Percentiles rank a stretch among this genome's conserved stretches.
These are phyloP conservation scores for Nasonia vitripennis DNA, from an alignment of 1,140 invertebrate genomes.

Conservation along the genomic window DNA sequence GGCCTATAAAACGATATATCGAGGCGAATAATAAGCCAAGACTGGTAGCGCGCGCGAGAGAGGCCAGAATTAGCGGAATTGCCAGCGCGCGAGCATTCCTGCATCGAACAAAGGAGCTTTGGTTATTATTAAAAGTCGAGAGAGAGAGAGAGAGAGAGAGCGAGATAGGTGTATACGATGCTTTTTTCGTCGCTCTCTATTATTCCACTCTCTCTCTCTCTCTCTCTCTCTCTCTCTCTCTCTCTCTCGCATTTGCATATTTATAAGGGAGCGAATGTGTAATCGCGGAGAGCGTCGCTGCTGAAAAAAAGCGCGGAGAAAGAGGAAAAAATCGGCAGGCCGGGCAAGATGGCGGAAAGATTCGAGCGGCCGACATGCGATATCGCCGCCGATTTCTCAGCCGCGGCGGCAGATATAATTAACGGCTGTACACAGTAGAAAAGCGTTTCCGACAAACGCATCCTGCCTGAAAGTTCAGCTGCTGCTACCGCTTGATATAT, in stretches of 20 bases:
- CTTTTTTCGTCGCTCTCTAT: constrained; percentile 34
- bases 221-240: constrained; percentile 60
- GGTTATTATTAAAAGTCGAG: not conserved
- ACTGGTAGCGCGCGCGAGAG: constrained; percentile 68
- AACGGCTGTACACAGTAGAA: constrained; percentile 40
- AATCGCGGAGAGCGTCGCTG: constrained; percentile 69
- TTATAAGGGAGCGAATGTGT: constrained; percentile 72
- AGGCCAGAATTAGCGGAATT: constrained; percentile 72
- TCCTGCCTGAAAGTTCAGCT: constrained; percentile 40
- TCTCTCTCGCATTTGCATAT: constrained; percentile 73
- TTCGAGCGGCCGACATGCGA: constrained; percentile 73
- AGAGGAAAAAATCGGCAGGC: constrained; percentile 64
- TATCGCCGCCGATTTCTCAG: constrained; percentile 73
- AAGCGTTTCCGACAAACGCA: constrained; percentile 53
- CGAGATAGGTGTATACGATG: not conserved
- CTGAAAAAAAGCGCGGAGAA: constrained; percentile 23
- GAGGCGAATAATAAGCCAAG: constrained; percentile 58
- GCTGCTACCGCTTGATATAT: not conserved
- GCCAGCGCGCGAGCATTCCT: constrained; percentile 49
- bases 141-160: constrained; percentile 16
- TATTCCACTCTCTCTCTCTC: constrained; percentile 52
- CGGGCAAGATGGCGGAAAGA: constrained; percentile 73
- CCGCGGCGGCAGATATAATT: constrained; percentile 45
- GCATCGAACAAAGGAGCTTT: constrained; percentile 24
- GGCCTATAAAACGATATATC: constrained; percentile 41